Conservation (phyloP, 1,140 invertebrate species). For the Chironomus tepperi region DNA sequence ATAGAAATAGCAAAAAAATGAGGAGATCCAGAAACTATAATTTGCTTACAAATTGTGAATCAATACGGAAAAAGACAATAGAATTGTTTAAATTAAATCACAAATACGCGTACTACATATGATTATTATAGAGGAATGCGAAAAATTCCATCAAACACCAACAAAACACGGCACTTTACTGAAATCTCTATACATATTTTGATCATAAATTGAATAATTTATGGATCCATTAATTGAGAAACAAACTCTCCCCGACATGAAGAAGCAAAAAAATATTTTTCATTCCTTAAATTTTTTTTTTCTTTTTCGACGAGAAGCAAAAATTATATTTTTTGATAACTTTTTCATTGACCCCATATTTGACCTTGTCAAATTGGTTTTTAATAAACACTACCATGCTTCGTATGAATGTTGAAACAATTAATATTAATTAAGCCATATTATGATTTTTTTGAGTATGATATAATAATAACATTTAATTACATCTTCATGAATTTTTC, state of each 20-base stretch:
- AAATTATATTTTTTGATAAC: not conserved
- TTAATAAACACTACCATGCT: slow-evolving; percentile 2
- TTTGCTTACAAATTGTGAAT: too few relatives aligned
- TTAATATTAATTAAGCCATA: slow-evolving; percentile 2
- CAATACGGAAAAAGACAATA: too few relatives aligned
- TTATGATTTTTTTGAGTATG: slow-evolving; percentile 1
- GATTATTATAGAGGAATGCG: too few relatives aligned
- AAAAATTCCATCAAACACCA: too few relatives aligned
- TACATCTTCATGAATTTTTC: slow-evolving; percentile 7
- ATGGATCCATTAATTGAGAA: slow-evolving; percentile 1
- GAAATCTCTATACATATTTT: not conserved
- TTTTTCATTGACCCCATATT: slow-evolving; percentile 1
- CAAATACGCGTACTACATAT: too few relatives aligned
- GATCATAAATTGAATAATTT: slow-evolving; percentile 15
- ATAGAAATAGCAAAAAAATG: too few relatives aligned
- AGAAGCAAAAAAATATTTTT: not conserved
- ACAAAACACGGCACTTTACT: too few relatives aligned
- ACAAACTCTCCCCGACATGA: not conserved
- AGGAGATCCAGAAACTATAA: too few relatives aligned
- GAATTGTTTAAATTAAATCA: too few relatives aligned
- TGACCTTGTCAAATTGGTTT: slow-evolving; percentile 12
- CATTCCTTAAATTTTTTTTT: not conserved
- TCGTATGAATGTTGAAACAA: not conserved
- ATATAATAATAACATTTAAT: slow-evolving; percentile 10
- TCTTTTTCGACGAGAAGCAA: not conserved